Evolutionary conservation across 2,888 invertebrate species (phyloP).

Genomic region (Cremastobaeus sp.): DNA sequence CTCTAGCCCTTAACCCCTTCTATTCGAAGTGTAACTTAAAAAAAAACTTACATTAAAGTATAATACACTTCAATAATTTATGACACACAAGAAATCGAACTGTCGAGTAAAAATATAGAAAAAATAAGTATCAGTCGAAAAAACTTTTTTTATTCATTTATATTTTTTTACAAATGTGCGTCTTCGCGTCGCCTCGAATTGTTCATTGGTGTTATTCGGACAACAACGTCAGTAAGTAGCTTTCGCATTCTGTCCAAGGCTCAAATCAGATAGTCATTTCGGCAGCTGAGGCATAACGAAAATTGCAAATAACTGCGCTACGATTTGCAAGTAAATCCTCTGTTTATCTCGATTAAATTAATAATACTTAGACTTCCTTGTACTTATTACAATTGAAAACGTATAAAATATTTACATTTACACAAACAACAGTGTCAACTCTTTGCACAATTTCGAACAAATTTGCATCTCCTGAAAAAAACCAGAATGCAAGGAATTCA

Average conservation of each 20-base stretch:
- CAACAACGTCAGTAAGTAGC: constrained; percentile 10
- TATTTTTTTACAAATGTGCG: constrained; percentile 22
- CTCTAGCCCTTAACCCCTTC: too few species aligned
- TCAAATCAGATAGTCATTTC: constrained; percentile 41
- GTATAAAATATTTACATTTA: constrained; percentile 53
- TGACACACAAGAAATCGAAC: constrained; percentile 39
- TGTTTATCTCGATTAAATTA: constrained; percentile 36
- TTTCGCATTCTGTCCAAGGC: constrained; percentile 58
- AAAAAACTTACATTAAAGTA: constrained; percentile 21
- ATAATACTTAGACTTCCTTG: constrained; percentile 50
- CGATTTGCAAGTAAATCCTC: constrained; percentile 15
- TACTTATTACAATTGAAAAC: constrained; percentile 44
- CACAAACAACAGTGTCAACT: constrained; percentile 32
- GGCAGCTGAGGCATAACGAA: constrained; percentile 55
- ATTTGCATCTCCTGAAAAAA: constrained; percentile 3
- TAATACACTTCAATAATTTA: constrained; percentile 15
- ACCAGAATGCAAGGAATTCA: constrained; percentile 1
- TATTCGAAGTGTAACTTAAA: too few species aligned
- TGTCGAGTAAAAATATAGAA: constrained; percentile 55
- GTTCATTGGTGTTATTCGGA: constrained; percentile 40
- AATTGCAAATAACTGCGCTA: constrained; percentile 33
- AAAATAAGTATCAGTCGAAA: constrained; percentile 49
- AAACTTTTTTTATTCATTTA: constrained; percentile 17
- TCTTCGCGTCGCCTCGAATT: constrained; percentile 15
- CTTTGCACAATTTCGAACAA: constrained; percentile 23